A percentile compares a stretch with the other conserved stretches of the same genome.
Conservation (phyloP, 1,140 invertebrate species). For the Episyrphus balteatus region DNA sequence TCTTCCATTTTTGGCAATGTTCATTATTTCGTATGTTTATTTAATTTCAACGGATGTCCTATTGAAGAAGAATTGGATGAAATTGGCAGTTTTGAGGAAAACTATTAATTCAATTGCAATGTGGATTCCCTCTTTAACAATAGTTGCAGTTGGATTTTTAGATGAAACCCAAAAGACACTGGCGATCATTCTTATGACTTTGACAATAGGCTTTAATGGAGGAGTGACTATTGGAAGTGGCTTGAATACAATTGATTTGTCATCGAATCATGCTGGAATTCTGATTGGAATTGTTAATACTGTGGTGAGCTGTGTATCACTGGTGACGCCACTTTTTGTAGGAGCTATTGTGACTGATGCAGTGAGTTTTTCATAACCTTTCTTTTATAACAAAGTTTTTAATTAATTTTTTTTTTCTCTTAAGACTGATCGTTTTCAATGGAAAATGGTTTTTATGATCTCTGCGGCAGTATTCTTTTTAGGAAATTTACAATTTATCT, state of each 20-base stretch:
- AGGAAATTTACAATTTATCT: slow-evolving; percentile 55
- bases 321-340: slow-evolving; percentile 50
- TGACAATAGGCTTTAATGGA: slow-evolving; percentile 61
- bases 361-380: slow-evolving; percentile 39
- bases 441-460: slow-evolving; percentile 69
- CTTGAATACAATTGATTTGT: slow-evolving; percentile 56
- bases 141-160: slow-evolving; percentile 46
- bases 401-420: slow-evolving; percentile 24
- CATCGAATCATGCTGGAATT: slow-evolving; percentile 59
- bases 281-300: slow-evolving; percentile 56
- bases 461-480: slow-evolving; percentile 55
- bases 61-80: slow-evolving; percentile 13
- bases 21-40: slow-evolving; percentile 50
- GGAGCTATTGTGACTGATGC: slow-evolving; percentile 48
- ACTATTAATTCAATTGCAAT: slow-evolving; percentile 48
- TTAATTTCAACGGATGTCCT: slow-evolving; percentile 37
- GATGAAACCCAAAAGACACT: slow-evolving; percentile 10
- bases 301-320: slow-evolving; percentile 52
- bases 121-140: slow-evolving; percentile 42
- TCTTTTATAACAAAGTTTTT: slow-evolving; percentile 37
- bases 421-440: slow-evolving; percentile 44
- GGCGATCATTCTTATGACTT: slow-evolving; percentile 45
- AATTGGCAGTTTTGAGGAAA: slow-evolving; percentile 40
- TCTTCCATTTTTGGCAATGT: slow-evolving; percentile 70
- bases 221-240: slow-evolving; percentile 54